phyloP scores from a whole-genome alignment of 2,113 vertebrate genomes.

The Corynorhinus townsendii region DNA sequence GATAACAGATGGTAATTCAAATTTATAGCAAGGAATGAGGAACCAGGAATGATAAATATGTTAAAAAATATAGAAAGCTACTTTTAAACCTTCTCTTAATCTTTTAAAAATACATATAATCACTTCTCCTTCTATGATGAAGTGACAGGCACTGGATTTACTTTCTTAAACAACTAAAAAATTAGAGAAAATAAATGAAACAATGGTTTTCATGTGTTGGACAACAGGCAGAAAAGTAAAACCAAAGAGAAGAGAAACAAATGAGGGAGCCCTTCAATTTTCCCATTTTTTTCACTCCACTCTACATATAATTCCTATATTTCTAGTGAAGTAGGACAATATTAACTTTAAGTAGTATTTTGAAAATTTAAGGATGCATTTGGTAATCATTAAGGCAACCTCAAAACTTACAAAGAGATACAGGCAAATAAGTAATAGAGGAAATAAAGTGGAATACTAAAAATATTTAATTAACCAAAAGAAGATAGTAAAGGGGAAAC shows the following conservation, averaged over 20 bases:
- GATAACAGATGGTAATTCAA: background rate
- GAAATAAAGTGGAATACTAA: background rate
- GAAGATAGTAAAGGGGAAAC: background rate
- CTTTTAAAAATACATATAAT: background rate
- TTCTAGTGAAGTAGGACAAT: background rate
- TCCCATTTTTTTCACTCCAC: background rate
- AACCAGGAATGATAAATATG: background rate
- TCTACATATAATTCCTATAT: background rate
- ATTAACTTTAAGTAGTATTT: background rate
- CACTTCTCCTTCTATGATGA: background rate
- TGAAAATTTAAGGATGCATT: background rate
- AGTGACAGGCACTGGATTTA: background rate
- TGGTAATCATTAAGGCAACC: background rate
- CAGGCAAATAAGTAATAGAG: background rate
- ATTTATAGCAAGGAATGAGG: background rate
- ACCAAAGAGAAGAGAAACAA: background rate
- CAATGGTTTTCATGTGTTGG: background rate
- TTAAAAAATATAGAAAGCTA: background rate
- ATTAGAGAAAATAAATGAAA: background rate
- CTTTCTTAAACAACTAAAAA: background rate
- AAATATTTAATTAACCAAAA: background rate
- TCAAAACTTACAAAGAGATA: background rate
- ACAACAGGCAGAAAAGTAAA: background rate
- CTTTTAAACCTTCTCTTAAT: background rate
- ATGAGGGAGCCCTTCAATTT: background rate